Base-by-base conservation (phyloP, 2,113 vertebrate genomes). In the Tichodroma muraria region DNA sequence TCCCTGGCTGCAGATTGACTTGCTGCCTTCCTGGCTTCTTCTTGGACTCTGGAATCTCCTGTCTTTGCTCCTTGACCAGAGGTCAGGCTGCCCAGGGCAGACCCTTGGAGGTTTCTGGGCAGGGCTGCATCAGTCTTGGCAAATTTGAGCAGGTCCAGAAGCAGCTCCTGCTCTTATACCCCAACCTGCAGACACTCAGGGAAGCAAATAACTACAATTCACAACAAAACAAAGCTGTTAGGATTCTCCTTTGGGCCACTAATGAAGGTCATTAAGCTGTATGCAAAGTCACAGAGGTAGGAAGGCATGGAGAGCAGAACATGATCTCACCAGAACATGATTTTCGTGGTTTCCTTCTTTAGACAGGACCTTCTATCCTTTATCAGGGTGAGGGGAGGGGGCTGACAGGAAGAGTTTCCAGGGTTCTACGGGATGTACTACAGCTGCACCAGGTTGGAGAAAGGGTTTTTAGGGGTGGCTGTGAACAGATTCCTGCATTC, bases 211-310 rank as follows among this genome's bases (percentile, higher is more conserved):
- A 76, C 71, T 25, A 8, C 71, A 23, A 13, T 28, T 96, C 69
- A 11, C 66, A 92, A 64, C 52, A 79, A 85, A 92, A 76, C 89
- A 85, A 87, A 95, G 42, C 92, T 42, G 80, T 96, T 85, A 90
- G 49, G 35, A 25, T 75, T 92, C 90, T 92, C 81, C 47, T 96
- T 96, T 90, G 56, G 94, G 57, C 77, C 24, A 31, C 56, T 96
- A 96, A 97, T 85, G 73, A 94, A 92, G 65, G 66, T 93, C 95
- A 97, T 98, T 95, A 91, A 93, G 76, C 85, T 80, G 78, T 56
- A 6, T 49, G 89, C 65, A 54, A 61, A 96, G 77, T 90, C 89
- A 49, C 59, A 68, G 94, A 79, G 90, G 85, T 72, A 75, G 80
- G 75, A 92, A 95, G 57, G 59, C 61, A 45, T 7, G 28, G 77